These are phyloP conservation scores for Mayetiola destructor DNA, from an alignment of 2,888 invertebrate genomes.

Conservation along the genomic window DNA sequence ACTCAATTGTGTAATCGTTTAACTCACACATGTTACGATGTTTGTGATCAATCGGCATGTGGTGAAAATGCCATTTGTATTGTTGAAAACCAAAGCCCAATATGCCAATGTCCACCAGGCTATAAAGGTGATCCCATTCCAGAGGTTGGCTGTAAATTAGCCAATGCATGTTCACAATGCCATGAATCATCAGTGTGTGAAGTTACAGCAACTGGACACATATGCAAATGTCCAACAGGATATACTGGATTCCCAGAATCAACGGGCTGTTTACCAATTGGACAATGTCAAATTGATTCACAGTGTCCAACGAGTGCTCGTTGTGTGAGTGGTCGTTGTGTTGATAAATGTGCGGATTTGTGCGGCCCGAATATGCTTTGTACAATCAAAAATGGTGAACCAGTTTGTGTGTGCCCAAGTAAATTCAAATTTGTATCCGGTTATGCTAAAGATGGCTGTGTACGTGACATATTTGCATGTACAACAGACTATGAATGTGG, in stretches of 20 bases:
- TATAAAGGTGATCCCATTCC: constrained; percentile 65
- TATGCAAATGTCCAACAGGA: constrained; percentile 64
- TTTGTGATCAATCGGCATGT: constrained; percentile 68
- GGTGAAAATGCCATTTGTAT: constrained; percentile 79
- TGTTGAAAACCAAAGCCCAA: constrained; percentile 65
- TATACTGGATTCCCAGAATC: constrained; percentile 62
- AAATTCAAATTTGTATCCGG: constrained; percentile 57
- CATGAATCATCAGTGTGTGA: constrained; percentile 69
- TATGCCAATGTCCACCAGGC: constrained; percentile 77
- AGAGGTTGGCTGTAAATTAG: constrained; percentile 62
- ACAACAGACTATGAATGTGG: constrained; percentile 58
- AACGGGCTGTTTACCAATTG: constrained; percentile 64
- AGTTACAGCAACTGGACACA: constrained; percentile 44
- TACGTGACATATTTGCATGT: constrained; percentile 53
- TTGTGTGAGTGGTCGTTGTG: constrained; percentile 55
- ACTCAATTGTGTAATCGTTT: constrained; percentile 69
- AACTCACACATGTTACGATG: constrained; percentile 66
- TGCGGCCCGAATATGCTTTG: constrained; percentile 75
- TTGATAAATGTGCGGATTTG: constrained; percentile 66
- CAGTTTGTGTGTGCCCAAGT: constrained; percentile 64
- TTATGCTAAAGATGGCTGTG: constrained; percentile 52
- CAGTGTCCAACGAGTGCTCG: constrained; percentile 64
- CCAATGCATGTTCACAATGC: constrained; percentile 67
- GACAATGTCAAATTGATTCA: constrained; percentile 55
- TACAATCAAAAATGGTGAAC: constrained; percentile 56